These are phyloP conservation scores for Nematopogon swammerdamellus DNA, from an alignment of 2,888 invertebrate species.

Conservation along the genomic window DNA sequence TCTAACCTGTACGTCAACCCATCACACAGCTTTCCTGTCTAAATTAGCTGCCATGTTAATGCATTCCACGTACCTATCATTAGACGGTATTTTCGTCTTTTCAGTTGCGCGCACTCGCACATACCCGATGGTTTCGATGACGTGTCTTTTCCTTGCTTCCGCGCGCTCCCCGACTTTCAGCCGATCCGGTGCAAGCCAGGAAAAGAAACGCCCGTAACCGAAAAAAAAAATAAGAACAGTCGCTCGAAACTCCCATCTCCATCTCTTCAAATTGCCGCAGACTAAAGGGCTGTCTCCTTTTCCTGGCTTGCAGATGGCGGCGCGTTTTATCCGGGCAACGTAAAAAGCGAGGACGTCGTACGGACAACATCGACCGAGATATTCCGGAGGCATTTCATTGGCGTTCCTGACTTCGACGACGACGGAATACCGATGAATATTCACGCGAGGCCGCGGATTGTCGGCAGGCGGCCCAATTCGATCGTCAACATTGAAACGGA, in stretches of 20 bases:
- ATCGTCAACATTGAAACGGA: slow-evolving; percentile 48
- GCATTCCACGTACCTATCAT: no score
- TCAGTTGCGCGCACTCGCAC: no score
- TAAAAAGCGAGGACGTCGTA: slow-evolving; percentile 13
- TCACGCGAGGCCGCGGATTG: slow-evolving; percentile 41
- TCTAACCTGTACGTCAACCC: no score
- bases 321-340: background rate
- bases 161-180: slow-evolving; percentile 13
- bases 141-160: slow-evolving; percentile 49
- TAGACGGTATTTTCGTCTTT: no score
- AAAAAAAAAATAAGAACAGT: background rate
- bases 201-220: slow-evolving; percentile 39
- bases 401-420: slow-evolving; percentile 23
- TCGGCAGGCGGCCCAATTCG: slow-evolving; percentile 40
- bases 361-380: slow-evolving; percentile 47
- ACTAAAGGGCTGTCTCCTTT: slow-evolving; percentile 38
- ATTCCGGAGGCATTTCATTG: slow-evolving; percentile 47
- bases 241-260: slow-evolving; percentile 14
- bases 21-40: no score
- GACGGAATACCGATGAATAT: slow-evolving; percentile 43
- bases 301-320: slow-evolving; percentile 43
- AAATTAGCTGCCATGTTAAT: no score
- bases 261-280: slow-evolving; percentile 6
- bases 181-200: slow-evolving; percentile 46
- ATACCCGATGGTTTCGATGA: no score